Evolutionary conservation across 2,888 invertebrate species (phyloP).

Genomic region (Xanthorhoe spadicearia): DNA sequence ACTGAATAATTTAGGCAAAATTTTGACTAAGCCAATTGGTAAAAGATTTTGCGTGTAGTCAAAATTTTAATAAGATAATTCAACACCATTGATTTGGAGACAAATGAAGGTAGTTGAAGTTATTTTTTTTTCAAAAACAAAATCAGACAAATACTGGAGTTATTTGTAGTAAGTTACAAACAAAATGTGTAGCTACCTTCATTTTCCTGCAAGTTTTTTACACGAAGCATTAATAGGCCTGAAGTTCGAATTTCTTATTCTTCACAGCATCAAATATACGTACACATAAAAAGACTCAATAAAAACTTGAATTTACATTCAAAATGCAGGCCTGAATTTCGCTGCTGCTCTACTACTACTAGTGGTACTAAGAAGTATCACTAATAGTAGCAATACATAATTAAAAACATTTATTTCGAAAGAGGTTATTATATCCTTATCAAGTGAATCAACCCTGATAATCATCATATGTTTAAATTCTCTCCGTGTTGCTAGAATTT

Average conservation of each 20-base stretch:
- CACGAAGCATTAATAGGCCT: background rate
- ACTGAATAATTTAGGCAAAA: slow-evolving; percentile 11
- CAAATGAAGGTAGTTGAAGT: background rate
- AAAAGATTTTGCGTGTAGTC: slow-evolving; percentile 7
- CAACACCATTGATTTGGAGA: background rate
- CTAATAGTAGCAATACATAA: no score
- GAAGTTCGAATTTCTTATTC: background rate
- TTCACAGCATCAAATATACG: background rate
- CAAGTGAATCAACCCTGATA: no score
- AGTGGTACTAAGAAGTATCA: background rate
- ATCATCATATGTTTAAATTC: no score
- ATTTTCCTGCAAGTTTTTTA: background rate
- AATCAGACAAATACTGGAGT: background rate
- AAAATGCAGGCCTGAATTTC: background rate
- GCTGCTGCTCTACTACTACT: background rate
- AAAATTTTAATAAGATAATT: slow-evolving; percentile 13
- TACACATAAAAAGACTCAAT: background rate
- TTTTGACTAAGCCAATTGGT: slow-evolving; percentile 21
- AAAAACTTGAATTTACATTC: background rate
- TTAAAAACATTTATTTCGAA: no score
- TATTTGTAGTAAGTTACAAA: background rate
- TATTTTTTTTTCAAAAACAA: background rate
- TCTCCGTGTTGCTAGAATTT: no score
- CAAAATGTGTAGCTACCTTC: background rate
- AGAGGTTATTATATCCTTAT: no score